phyloP scores from a whole-genome alignment of 53 echinoderm and acorn worm genomes.

The Mesocentrotus franciscanus region DNA sequence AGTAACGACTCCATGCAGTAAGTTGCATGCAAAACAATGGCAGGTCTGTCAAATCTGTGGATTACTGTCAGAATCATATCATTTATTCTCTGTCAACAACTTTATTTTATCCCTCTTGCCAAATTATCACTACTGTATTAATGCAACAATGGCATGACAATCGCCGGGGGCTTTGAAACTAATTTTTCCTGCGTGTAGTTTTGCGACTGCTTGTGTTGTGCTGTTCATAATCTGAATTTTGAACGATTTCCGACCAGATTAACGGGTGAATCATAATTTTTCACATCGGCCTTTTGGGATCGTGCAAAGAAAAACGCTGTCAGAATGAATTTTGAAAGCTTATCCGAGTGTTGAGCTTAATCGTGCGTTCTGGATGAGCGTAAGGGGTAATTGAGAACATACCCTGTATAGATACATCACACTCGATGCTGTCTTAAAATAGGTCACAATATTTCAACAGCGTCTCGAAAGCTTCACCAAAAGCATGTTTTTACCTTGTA shows the following conservation, averaged over 20 bases:
- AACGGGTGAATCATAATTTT: conserved; percentile 48
- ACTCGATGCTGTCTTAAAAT: neutral
- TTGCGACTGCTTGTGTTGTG: conserved; percentile 35
- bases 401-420: neutral
- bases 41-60: conserved; percentile 11
- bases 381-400: conserved; percentile 45
- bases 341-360: conserved; percentile 37
- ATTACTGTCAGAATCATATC: conserved; percentile 32
- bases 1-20: neutral
- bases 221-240: conserved; percentile 38
- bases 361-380: neutral
- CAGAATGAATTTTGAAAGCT: conserved; percentile 20
- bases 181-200: conserved; percentile 52
- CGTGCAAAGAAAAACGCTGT: conserved; percentile 47
- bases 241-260: conserved; percentile 60
- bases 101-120: conserved; percentile 9
- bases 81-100: conserved; percentile 23
- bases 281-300: conserved; percentile 47
- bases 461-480: neutral
- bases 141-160: conserved; percentile 37
- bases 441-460: neutral
- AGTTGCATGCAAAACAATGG: neutral
- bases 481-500: neutral
- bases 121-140: conserved; percentile 24
- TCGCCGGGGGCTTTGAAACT: conserved; percentile 49